phyloP scores from a whole-genome alignment of 2,888 invertebrate species.

The Myopa testacea region DNA sequence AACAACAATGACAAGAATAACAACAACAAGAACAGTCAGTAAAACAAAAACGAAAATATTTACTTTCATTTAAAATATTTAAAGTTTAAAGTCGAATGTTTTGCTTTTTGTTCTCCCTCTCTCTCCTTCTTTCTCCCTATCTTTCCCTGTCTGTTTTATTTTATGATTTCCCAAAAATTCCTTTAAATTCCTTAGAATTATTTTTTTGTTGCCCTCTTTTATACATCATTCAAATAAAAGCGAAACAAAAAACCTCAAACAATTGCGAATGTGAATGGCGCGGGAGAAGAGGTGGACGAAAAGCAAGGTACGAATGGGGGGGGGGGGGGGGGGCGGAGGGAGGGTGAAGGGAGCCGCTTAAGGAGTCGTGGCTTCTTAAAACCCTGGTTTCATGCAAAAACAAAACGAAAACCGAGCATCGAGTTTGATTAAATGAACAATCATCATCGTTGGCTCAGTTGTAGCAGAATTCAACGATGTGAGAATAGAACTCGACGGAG shows the following conservation, averaged over 20 bases:
- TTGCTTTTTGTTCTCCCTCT: neutral
- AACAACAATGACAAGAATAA: neutral
- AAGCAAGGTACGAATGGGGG: too few relatives aligned
- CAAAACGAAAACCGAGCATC: neutral
- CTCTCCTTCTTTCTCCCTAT: neutral
- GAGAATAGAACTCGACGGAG: neutral
- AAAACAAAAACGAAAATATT: neutral
- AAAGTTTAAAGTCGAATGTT: neutral
- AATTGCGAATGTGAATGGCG: too few relatives aligned
- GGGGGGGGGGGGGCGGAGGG: neutral
- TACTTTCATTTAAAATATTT: neutral
- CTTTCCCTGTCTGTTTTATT: neutral
- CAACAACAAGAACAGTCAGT: neutral
- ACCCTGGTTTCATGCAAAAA: neutral
- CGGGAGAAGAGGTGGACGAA: too few relatives aligned
- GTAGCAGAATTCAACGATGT: too few relatives aligned
- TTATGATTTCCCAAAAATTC: neutral
- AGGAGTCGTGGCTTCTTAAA: too few relatives aligned
- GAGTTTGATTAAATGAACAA: conserved; percentile 9
- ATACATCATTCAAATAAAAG: too few relatives aligned
- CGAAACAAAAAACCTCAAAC: too few relatives aligned
- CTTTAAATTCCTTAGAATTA: neutral
- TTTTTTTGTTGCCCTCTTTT: too few relatives aligned
- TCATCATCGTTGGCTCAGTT: neutral
- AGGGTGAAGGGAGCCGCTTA: neutral